Evolutionary conservation across 2,113 vertebrate species (phyloP).

Genomic region (Athene noctua): DNA sequence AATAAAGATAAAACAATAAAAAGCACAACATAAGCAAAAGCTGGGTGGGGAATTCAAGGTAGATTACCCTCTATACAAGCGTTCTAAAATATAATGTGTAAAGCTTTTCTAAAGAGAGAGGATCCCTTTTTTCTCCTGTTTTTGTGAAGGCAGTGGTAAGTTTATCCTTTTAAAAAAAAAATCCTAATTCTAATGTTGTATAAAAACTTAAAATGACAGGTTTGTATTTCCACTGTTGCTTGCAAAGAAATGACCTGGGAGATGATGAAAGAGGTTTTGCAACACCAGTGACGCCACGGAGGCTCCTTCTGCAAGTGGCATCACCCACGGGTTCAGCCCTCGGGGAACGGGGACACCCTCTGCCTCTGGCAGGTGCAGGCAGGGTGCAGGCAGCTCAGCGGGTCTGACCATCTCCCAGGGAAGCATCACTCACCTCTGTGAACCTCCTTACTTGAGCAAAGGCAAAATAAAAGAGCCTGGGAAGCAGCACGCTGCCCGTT

Average conservation of each 20-base stretch:
- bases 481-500: accelerated
- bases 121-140: constrained; percentile 35
- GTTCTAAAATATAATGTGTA: constrained; percentile 30
- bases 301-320: background rate
- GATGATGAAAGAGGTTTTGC: background rate
- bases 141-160: background rate
- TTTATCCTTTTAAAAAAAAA: background rate
- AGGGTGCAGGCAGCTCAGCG: background rate
- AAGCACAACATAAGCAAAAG: constrained; percentile 62
- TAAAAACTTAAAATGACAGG: background rate
- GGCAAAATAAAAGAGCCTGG: background rate
- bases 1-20: constrained; percentile 67
- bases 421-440: background rate
- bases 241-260: background rate
- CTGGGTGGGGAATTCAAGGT: constrained; percentile 51
- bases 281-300: accelerated
- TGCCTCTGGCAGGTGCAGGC: background rate
- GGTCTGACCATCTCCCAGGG: background rate
- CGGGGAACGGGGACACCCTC: background rate
- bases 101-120: constrained; percentile 58
- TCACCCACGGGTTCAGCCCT: background rate
- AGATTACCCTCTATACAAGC: constrained; percentile 33
- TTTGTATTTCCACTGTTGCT: background rate
- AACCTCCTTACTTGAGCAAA: accelerated
- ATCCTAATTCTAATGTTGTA: background rate